These are phyloP conservation scores for Achatina immaculata DNA, from an alignment of 1,140 invertebrate genomes.

Conservation along the genomic window DNA sequence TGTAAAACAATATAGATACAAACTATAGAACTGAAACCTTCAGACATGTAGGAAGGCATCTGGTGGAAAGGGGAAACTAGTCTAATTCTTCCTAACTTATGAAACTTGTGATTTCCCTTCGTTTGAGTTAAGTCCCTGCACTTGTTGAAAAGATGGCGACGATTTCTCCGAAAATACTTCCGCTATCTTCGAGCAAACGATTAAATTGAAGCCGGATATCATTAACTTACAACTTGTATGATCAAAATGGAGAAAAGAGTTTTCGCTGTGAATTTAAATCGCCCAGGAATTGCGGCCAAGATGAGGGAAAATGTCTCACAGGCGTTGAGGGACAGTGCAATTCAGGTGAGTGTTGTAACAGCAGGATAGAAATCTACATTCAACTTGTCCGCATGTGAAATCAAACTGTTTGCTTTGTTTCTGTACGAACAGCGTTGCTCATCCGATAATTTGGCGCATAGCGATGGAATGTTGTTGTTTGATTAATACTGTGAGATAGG, in stretches of 20 bases:
- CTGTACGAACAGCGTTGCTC: neutral
- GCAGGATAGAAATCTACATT: slow-evolving; percentile 4
- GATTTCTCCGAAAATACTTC: slow-evolving; percentile 21
- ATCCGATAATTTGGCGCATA: slow-evolving; percentile 24
- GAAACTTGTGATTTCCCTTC: slow-evolving; percentile 2
- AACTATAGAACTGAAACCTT: no score
- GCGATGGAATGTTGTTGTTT: slow-evolving; percentile 24
- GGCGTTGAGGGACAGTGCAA: slow-evolving; percentile 45
- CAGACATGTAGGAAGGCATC: no score
- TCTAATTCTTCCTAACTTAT: no score
- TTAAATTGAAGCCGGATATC: neutral
- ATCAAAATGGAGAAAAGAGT: slow-evolving; percentile 37
- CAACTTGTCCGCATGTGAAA: neutral
- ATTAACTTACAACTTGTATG: neutral
- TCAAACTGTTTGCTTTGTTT: slow-evolving; percentile 2
- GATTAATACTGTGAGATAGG: slow-evolving; percentile 11
- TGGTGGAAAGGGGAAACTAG: no score
- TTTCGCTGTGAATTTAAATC: slow-evolving; percentile 47
- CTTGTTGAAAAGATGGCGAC: slow-evolving; percentile 32
- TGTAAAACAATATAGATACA: no score
- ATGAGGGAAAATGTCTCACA: slow-evolving; percentile 50
- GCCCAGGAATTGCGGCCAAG: slow-evolving; percentile 48
- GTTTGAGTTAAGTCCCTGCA: neutral
- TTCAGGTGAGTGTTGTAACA: slow-evolving; percentile 47
- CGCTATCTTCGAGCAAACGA: neutral